Base-by-base conservation (phyloP, 1,140 invertebrate species). In the Pentalonia nigronervosa region DNA sequence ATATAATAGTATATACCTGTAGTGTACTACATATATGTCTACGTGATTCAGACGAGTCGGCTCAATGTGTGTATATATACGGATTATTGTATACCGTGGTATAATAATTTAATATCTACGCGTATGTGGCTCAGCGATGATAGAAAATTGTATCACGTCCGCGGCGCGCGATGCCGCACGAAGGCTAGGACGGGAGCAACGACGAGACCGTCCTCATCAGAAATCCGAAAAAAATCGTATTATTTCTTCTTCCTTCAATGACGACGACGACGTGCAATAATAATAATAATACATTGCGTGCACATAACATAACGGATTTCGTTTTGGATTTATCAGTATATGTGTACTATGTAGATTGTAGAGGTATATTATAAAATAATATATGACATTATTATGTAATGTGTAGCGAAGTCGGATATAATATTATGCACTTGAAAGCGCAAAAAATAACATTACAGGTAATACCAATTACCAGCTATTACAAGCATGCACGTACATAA, bases 121-220 rank as follows among this genome's bases (percentile, higher is more conserved):
- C n/a, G 60, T 76, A n/a, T 76, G 60, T n/a, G 17, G 11, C 60
- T 30, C 60, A 76, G 60, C 14, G 45, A 87, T 45, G 30, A 88
- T 88, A 88, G 86, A 88, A 88, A 88, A 88, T 88, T 88, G 47
- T 88, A 88, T 88, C 86, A 88, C 86, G 86, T 88, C 30, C 86
- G 25, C 86, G 47, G 86, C 14, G 47, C 47, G 47, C 45, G 30
- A 87, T 47, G 41, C 84, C 45, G 84, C 25, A 30, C n/a, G 6
- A 76, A 76, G 30, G n/a, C 60, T 30, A 1, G 23, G n/a, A 87
- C 84, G 84, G 84, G 14, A 48, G 30, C 7, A 50, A 50, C 30
- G 84, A 25, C 14, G 17, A 17, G 84, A 87, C 25, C 86, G n/a
- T 88, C 47, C 47, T 34, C 36, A 48, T n/a, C 47, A 20, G 23